Conservation (phyloP, 2,888 invertebrate genomes). For the Ormyrus pomaceus region DNA sequence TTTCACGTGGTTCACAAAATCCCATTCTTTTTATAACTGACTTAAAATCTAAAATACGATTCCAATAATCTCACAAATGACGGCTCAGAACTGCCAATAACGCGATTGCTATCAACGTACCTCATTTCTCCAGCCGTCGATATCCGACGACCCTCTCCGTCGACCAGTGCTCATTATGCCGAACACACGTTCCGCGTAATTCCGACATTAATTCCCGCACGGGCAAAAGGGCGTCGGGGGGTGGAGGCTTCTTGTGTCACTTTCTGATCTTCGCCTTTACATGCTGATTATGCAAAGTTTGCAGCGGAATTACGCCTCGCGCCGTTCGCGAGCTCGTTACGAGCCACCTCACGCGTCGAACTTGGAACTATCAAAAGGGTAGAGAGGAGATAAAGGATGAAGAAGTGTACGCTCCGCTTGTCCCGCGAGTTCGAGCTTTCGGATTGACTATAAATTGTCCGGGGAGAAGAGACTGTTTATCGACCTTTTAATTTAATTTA, state of each 20-base stretch:
- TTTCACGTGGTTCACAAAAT: too few relatives aligned
- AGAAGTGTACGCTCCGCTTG: not conserved
- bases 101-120: not conserved
- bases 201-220: constrained; percentile 62
- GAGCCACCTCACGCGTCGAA: not conserved
- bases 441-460: constrained; percentile 3
- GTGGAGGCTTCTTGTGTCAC: constrained; percentile 53
- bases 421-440: not conserved
- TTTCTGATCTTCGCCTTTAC: constrained; percentile 62
- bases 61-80: too few relatives aligned
- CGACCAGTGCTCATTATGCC: not conserved
- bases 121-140: not conserved
- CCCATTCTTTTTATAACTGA: too few relatives aligned
- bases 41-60: too few relatives aligned
- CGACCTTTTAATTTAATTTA: constrained; percentile 2
- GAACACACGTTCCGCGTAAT: constrained; percentile 52
- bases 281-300: constrained; percentile 65
- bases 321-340: constrained; percentile 5
- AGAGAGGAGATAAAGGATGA: not conserved
- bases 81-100: too few relatives aligned
- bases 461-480: not conserved
- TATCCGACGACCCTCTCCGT: not conserved
- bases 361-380: not conserved
- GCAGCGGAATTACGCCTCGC: constrained; percentile 56
- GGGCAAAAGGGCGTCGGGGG: constrained; percentile 26